Evolutionary conservation across 2,888 invertebrate genomes (phyloP), one percentile per base, ranked within the genome.

Genomic region (Drosophila phalerata): DNA sequence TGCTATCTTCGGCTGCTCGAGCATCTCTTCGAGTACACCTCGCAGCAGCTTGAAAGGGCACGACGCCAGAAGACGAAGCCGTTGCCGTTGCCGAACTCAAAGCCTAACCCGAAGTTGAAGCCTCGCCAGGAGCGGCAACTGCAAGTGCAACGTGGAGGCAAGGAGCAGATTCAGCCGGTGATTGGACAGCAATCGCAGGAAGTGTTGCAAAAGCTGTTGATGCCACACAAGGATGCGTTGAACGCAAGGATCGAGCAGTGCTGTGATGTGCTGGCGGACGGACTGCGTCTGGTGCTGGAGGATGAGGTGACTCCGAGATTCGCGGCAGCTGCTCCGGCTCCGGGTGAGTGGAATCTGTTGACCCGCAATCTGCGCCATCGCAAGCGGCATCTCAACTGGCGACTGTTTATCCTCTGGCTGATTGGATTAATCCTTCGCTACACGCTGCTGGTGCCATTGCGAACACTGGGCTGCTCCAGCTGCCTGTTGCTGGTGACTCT

Each of bases 241-340:
- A 66, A 56, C 6, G 17, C 19, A 0, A 45, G 72, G 3, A 73
- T 87, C 47, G 79, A 70, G 32, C 63, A 75, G 19, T 70, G 67
- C 48, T 79, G 75, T 28, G 56, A 52, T 10, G 1, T 77, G 0
- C 67, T 87, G 2, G n/a, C 67, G 3, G 49, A 51, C 6, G 85
- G 80, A 0, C 11, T 84, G 52, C 64, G 55, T 0, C 22, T 77
- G 22, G 70, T 84, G 13, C 48, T 84, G 19, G 82, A 85, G 43
- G 84, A 84, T n/a, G 73, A 87, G 3, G 81, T 85, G 5, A 88
- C 74, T 0, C 55, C 71, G 0, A 56, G 77, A 0, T 83, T 85
- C 22, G 73, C 69, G 1, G 71, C 88, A 9, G 69, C 81, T 0
- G 53, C 42, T 0, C n/a, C 48, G 6, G 68, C 70, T 0, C 10